These are phyloP conservation scores for Megathymus violae DNA, from an alignment of 1,140 invertebrate species.

Conservation along the genomic window DNA sequence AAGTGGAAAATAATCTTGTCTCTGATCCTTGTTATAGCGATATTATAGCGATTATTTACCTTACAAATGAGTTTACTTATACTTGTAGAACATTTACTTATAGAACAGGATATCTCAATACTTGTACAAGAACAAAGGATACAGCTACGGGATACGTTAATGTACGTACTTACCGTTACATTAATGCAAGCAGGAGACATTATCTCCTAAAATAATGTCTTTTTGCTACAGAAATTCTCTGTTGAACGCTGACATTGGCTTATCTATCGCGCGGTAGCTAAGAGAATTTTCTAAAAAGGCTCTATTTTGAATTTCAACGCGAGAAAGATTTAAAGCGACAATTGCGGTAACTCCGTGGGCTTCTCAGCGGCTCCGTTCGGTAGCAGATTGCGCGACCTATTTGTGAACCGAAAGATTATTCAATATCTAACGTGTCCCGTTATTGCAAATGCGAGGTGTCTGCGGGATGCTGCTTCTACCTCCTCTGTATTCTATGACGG, in stretches of 20 bases:
- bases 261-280: slow-evolving; percentile 9
- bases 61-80: no score
- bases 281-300: slow-evolving; percentile 17
- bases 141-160: background rate
- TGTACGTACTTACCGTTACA: background rate
- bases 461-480: slow-evolving; percentile 17
- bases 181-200: background rate
- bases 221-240: slow-evolving; percentile 8
- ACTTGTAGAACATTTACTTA: no score
- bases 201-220: slow-evolving; percentile 12
- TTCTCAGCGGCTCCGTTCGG: no score
- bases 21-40: no score
- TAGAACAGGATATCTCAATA: no score
- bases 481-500: slow-evolving; percentile 14
- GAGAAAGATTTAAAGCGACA: slow-evolving; percentile 8
- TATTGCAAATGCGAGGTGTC: slow-evolving; percentile 12
- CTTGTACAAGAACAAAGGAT: no score
- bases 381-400: no score
- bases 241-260: slow-evolving; percentile 3
- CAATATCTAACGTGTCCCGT: slow-evolving; percentile 27
- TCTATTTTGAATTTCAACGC: slow-evolving; percentile 23
- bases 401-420: slow-evolving; percentile 9
- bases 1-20: no score
- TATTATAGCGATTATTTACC: no score
- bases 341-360: no score